phyloP scores from a whole-genome alignment of 2,888 invertebrate species.

The Suillia variegata region DNA sequence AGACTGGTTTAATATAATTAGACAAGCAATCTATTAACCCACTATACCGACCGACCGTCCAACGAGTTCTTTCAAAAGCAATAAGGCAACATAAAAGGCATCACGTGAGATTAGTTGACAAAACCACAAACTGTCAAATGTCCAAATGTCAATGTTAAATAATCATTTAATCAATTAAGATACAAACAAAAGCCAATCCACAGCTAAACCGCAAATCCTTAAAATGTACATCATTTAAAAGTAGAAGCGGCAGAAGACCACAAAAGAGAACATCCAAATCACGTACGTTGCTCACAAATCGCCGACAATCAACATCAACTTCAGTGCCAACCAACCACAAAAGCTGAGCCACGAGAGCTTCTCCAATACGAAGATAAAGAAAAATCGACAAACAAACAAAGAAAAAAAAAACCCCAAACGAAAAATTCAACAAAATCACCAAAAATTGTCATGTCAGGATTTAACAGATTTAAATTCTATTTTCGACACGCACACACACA shows the following conservation, averaged over 20 bases:
- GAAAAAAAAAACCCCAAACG: slow-evolving; percentile 28
- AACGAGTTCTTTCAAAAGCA: too few relatives aligned
- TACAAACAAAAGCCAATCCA: background rate
- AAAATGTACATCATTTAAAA: background rate
- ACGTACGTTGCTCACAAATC: slow-evolving; percentile 48
- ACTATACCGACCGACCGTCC: too few relatives aligned
- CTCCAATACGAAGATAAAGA: slow-evolving; percentile 2
- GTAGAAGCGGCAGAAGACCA: background rate
- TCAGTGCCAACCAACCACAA: too few relatives aligned
- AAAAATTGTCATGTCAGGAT: slow-evolving; percentile 47
- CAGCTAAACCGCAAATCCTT: background rate
- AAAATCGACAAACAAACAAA: slow-evolving; percentile 16
- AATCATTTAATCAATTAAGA: too few relatives aligned
- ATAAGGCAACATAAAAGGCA: too few relatives aligned
- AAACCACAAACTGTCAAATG: too few relatives aligned
- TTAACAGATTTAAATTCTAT: slow-evolving; percentile 52
- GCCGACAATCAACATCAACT: slow-evolving; percentile 50
- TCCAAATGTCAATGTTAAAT: too few relatives aligned
- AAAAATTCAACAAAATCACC: slow-evolving; percentile 32
- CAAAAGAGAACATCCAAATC: too few relatives aligned
- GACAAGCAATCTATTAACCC: too few relatives aligned
- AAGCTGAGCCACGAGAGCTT: slow-evolving; percentile 25
- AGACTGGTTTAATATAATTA: too few relatives aligned
- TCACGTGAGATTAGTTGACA: too few relatives aligned
- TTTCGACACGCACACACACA: slow-evolving; percentile 32